Evolutionary conservation across 64 coral and sea anemone genomes (phyloP).

Genomic region (Porites lutea): DNA sequence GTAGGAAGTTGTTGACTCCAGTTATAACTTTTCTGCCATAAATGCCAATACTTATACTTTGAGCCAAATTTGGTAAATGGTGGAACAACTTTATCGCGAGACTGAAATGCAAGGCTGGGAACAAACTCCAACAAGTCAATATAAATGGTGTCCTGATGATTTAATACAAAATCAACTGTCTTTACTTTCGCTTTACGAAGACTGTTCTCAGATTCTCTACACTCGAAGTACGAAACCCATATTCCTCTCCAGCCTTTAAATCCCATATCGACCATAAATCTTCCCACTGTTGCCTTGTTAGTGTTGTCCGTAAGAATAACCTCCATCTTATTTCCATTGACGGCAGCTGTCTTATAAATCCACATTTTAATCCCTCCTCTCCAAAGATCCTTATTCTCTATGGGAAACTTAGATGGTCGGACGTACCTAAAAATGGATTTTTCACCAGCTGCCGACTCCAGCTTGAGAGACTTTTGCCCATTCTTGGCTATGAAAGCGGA

Average conservation of each 20-base stretch:
- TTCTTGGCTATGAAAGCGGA: neutral
- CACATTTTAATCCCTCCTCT: constrained; percentile 47
- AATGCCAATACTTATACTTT: constrained; percentile 2
- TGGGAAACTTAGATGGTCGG: neutral
- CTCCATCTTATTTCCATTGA: neutral
- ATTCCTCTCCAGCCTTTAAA: constrained; percentile 60
- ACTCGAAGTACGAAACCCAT: constrained; percentile 35
- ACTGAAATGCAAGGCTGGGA: neutral
- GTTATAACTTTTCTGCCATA: constrained; percentile 6
- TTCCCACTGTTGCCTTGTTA: neutral
- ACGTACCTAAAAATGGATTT: neutral
- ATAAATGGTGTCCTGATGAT: constrained; percentile 7
- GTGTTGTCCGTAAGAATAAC: neutral
- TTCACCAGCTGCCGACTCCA: neutral
- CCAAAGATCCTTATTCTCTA: neutral
- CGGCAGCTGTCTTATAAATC: constrained; percentile 7
- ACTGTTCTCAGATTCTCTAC: neutral
- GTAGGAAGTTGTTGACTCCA: neutral
- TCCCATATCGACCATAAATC: neutral
- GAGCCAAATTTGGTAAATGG: neutral
- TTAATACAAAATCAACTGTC: neutral
- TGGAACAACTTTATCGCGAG: constrained; percentile 33
- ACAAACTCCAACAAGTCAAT: constrained; percentile 26
- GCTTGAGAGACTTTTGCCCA: neutral
- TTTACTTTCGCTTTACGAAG: neutral